phyloP scores from a whole-genome alignment of 2,797 vertebrate species.

The Enteromius treurensis region DNA sequence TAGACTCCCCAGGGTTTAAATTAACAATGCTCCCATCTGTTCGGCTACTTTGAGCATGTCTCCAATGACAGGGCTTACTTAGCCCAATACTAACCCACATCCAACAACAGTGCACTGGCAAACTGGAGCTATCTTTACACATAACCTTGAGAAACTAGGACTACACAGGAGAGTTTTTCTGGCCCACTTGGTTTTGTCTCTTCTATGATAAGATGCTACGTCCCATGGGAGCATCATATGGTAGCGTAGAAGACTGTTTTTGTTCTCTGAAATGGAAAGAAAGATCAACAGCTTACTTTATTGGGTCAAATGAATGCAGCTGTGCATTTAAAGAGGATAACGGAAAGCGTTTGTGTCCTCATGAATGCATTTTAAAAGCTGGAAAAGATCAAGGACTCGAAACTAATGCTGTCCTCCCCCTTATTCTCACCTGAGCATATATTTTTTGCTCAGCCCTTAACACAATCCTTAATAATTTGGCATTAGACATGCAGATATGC shows the following conservation, averaged over 20 bases:
- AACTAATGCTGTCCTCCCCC: neutral
- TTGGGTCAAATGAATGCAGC: conserved; percentile 45
- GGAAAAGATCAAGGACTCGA: conserved; percentile 4
- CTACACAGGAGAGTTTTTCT: conserved; percentile 71
- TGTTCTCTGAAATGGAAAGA: conserved; percentile 58
- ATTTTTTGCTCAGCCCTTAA: conserved; percentile 2
- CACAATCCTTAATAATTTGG: conserved; percentile 21
- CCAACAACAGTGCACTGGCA: conserved; percentile 58
- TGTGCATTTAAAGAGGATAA: conserved; percentile 40
- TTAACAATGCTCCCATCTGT: conserved; percentile 68
- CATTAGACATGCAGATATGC: conserved; percentile 41
- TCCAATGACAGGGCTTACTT: conserved; percentile 72
- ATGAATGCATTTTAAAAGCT: neutral
- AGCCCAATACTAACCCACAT: conserved; percentile 73
- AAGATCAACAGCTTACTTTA: conserved; percentile 62
- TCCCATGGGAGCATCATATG: conserved; percentile 35
- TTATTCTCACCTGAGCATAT: conserved; percentile 13
- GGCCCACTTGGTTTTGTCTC: conserved; percentile 73
- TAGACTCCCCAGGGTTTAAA: conserved; percentile 73
- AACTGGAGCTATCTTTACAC: conserved; percentile 76
- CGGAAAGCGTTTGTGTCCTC: conserved; percentile 7
- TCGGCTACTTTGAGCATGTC: conserved; percentile 66
- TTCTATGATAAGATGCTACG: conserved; percentile 61
- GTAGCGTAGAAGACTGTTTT: conserved; percentile 56
- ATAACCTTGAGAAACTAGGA: conserved; percentile 82